Evolutionary conservation across 2,113 vertebrate genomes (phyloP).

Genomic region (Pelecanoides urinatrix): DNA sequence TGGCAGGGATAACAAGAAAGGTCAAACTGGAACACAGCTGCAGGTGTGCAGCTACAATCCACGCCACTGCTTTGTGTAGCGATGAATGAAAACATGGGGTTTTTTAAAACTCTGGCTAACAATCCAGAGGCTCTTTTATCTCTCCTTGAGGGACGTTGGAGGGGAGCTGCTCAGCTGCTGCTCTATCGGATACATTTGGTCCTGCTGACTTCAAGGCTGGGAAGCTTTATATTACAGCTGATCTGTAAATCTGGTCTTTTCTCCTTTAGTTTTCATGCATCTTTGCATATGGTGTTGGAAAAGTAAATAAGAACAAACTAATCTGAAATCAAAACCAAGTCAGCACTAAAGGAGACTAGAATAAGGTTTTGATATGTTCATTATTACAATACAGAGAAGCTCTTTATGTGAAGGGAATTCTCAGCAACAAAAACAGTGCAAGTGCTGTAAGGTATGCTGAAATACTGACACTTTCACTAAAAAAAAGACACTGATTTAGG

Average conservation of each 20-base stretch:
- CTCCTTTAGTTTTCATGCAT: background rate
- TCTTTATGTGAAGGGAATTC: background rate
- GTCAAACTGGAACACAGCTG: slow-evolving; percentile 22
- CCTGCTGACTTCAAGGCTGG: background rate
- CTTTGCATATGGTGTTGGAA: slow-evolving; percentile 6
- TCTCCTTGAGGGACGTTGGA: background rate
- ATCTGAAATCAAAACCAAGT: background rate
- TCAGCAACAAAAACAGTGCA: background rate
- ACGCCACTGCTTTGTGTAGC: background rate
- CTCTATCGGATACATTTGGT: background rate
- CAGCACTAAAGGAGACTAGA: background rate
- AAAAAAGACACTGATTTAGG: background rate
- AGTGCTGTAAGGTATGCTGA: background rate
- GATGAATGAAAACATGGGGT: background rate
- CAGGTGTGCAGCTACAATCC: slow-evolving; percentile 29
- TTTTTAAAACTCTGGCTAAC: background rate
- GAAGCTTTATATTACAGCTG: background rate
- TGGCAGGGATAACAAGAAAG: slow-evolving; percentile 40
- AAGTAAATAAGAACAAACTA: background rate
- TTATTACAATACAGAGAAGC: background rate
- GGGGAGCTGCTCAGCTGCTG: background rate
- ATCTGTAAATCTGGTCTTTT: slow-evolving; percentile 2
- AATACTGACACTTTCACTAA: background rate
- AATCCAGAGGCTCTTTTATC: slow-evolving; percentile 22
- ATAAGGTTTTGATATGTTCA: background rate